Conservation (phyloP, 2,797 vertebrate genomes). For the Chiroxiphia lanceolata region DNA sequence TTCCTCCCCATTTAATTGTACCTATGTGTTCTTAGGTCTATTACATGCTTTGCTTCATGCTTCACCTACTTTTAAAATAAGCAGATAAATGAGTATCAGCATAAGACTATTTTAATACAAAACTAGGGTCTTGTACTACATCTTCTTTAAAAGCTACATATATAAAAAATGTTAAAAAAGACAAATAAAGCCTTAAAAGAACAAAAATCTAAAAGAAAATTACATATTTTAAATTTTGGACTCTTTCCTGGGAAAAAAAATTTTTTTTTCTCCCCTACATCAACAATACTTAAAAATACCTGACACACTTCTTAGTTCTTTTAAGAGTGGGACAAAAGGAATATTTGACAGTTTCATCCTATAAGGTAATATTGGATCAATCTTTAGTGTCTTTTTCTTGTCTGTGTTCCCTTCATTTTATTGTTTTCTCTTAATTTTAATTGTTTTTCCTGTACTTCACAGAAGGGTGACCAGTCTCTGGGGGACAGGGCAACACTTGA, state of each 20-base stretch:
- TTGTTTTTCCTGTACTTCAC: not conserved
- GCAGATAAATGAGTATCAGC: not conserved
- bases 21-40: slow-evolving; percentile 37
- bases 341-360: not conserved
- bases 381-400: not conserved
- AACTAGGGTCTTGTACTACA: not conserved
- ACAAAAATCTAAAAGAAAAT: not conserved
- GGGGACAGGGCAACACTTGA: not conserved
- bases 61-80: slow-evolving; percentile 17
- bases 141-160: not conserved
- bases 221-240: not conserved
- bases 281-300: not conserved
- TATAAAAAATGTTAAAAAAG: not conserved
- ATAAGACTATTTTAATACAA: not conserved
- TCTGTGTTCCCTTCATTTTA: not conserved
- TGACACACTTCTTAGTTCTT: not conserved
- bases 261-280: not conserved
- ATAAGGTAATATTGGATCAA: not conserved
- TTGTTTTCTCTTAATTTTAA: not conserved
- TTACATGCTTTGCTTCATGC: slow-evolving; percentile 17
- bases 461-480: not conserved
- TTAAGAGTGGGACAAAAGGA: not conserved
- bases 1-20: slow-evolving; percentile 27
- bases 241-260: not conserved
- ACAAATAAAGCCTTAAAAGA: accelerated